A percentile compares a stretch with the other conserved stretches of the same genome.
Evolutionary conservation across 2,797 vertebrate species (phyloP).

Genomic region (Sternarchorhynchus goeldii): DNA sequence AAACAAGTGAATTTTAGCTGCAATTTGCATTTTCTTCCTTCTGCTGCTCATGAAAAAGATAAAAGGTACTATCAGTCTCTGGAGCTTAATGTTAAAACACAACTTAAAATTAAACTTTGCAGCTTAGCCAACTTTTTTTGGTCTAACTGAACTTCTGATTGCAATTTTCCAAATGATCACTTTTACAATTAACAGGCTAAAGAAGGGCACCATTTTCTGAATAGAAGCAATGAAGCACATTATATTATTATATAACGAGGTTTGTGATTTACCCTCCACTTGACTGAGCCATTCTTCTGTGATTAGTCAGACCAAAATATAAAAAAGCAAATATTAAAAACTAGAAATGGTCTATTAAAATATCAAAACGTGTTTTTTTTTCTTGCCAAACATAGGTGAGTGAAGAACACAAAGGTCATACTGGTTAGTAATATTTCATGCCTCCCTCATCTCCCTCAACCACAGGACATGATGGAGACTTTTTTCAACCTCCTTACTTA

Average conservation of each 20-base stretch:
- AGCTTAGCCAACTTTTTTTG: not conserved
- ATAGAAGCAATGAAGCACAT: constrained; percentile 31
- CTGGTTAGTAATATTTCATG: no score
- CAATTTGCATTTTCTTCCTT: not conserved
- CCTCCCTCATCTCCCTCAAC: no score
- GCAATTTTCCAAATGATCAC: constrained; percentile 47
- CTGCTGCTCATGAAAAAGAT: not conserved
- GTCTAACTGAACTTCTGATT: constrained; percentile 17
- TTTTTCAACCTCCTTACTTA: not conserved
- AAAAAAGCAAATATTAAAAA: not conserved
- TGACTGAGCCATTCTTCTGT: not conserved
- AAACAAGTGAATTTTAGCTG: constrained; percentile 12
- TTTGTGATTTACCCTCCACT: constrained; percentile 26
- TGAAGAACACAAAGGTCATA: not conserved
- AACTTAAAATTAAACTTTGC: constrained; percentile 6
- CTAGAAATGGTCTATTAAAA: not conserved
- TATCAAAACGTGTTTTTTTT: not conserved
- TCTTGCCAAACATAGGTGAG: not conserved
- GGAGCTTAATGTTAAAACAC: constrained; percentile 4
- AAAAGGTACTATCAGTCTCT: not conserved
- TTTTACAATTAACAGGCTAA: constrained; percentile 28
- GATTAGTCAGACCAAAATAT: not conserved
- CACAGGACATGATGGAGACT: no score
- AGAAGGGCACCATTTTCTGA: not conserved
- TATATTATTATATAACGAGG: constrained; percentile 25